Conservation (phyloP, 1,140 invertebrate genomes). For the Belonocnema kinseyi region DNA sequence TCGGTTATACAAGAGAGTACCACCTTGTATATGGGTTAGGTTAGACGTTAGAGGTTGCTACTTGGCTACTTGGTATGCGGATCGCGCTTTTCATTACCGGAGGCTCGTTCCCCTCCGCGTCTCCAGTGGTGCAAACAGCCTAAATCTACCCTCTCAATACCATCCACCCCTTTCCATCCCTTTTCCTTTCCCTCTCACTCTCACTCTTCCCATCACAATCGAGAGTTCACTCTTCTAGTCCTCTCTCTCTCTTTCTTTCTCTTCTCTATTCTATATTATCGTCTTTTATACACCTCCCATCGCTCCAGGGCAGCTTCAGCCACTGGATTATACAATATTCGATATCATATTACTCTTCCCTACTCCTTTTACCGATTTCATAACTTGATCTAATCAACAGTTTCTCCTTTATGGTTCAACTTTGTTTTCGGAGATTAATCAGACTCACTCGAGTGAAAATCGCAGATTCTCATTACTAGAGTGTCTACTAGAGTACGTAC, state of each 20-base stretch:
- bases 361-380: neutral
- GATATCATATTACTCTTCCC: conserved; percentile 20
- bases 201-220: conserved; percentile 28
- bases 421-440: neutral
- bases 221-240: conserved; percentile 35
- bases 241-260: conserved; percentile 44
- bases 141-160: conserved; percentile 71
- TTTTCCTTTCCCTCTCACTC: conserved; percentile 38
- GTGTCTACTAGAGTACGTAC: too few species aligned
- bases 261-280: conserved; percentile 34
- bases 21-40: conserved; percentile 65
- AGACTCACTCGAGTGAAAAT: neutral
- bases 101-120: conserved; percentile 69
- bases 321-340: conserved; percentile 31
- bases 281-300: conserved; percentile 9
- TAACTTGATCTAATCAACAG: conserved; percentile 26
- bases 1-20: conserved; percentile 57
- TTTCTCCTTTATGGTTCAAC: neutral
- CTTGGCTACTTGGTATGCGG: conserved; percentile 76
- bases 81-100: conserved; percentile 77
- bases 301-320: neutral
- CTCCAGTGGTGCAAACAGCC: conserved; percentile 72
- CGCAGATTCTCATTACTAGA: too few species aligned
- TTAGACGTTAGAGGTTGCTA: conserved; percentile 72
- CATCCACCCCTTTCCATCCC: conserved; percentile 38